Evolutionary conservation across 2,888 invertebrate genomes (phyloP).

Genomic region (Morpho helenor): DNA sequence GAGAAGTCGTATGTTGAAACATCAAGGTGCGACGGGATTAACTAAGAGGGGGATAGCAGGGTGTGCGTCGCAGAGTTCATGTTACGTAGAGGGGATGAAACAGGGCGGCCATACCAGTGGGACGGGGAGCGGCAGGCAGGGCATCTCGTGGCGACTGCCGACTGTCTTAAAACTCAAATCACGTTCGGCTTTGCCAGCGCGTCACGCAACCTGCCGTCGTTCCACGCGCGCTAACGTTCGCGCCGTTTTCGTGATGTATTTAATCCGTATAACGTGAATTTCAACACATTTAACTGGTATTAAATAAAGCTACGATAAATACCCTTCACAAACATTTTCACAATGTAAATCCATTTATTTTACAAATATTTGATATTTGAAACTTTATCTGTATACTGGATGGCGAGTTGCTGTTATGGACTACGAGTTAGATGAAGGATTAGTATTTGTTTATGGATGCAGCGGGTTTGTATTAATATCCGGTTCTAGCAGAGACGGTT

Average conservation of each 20-base stretch:
- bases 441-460: slow-evolving; percentile 60
- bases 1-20: slow-evolving; percentile 21
- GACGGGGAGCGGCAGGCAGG: slow-evolving; percentile 40
- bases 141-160: slow-evolving; percentile 45
- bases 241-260: slow-evolving; percentile 31
- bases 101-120: slow-evolving; percentile 34
- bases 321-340: no score
- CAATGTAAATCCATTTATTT: neutral
- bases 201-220: slow-evolving; percentile 48
- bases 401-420: slow-evolving; percentile 61
- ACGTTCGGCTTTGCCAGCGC: slow-evolving; percentile 60
- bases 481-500: slow-evolving; percentile 16
- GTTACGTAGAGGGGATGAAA: slow-evolving; percentile 28
- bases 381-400: slow-evolving; percentile 33
- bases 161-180: slow-evolving; percentile 49
- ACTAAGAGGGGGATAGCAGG: slow-evolving; percentile 10
- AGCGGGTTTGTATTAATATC: slow-evolving; percentile 61
- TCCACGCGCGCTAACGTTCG: slow-evolving; percentile 32
- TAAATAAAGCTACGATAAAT: neutral
- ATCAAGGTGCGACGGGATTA: slow-evolving; percentile 26
- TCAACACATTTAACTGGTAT: slow-evolving; percentile 5
- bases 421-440: slow-evolving; percentile 56
- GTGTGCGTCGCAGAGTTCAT: slow-evolving; percentile 14
- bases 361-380: slow-evolving; percentile 4
- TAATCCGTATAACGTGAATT: slow-evolving; percentile 12